Base-by-base conservation (phyloP, 2,113 vertebrate genomes). In the Rhinopithecus roxellana region DNA sequence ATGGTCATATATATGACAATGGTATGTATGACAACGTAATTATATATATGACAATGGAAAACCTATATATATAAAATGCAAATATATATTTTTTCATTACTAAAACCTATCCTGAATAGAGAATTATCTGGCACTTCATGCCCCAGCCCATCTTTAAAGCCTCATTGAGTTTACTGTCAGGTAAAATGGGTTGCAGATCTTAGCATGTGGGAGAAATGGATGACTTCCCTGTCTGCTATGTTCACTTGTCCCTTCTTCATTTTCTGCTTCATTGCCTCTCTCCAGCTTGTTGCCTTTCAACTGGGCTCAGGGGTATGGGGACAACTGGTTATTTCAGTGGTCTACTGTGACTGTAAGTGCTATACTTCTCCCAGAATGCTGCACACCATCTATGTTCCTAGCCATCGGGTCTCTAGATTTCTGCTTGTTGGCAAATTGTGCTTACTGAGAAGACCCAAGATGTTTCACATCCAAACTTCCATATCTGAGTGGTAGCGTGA, bases 111-210 rank as follows among this genome's bases (percentile, higher is more conserved):
- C 9, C 14, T 38, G 67, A 90, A 43, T 14, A 52, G 67, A 89
- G 57, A 59, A 91, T 85, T 89, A 38, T 79, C 16, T 72, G 79
- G 38, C 10, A 67, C 23, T 87, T 75, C 14, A 30, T 89, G 16
- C 1, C 25, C 38, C 8, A 77, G 48, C 22, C 11, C 25, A 50
- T 95, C 77, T 90, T 50, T 30, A 92, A 78, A 97, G 89, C 38
- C 77, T 95, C 38, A 90, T 1, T 95, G 96, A 50, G 23, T 95
- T 97, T 84, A 88, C 38, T 93, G 87, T 72, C 43, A 86, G 89
- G 77, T 90, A 64, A 94, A 91, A 90, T 50, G 64, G 55, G 38
- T 88, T 84, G 52, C 70, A 92, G 30, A 48, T 80, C 48, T 96
- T 89, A 67, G 25, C n/a, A 95, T 52, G 35, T 55, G 61, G 88